A percentile compares a stretch with the other conserved stretches of the same genome.
These are phyloP conservation scores for Falcaria lacertinaria DNA, from an alignment of 2,888 invertebrate species.

Conservation along the genomic window DNA sequence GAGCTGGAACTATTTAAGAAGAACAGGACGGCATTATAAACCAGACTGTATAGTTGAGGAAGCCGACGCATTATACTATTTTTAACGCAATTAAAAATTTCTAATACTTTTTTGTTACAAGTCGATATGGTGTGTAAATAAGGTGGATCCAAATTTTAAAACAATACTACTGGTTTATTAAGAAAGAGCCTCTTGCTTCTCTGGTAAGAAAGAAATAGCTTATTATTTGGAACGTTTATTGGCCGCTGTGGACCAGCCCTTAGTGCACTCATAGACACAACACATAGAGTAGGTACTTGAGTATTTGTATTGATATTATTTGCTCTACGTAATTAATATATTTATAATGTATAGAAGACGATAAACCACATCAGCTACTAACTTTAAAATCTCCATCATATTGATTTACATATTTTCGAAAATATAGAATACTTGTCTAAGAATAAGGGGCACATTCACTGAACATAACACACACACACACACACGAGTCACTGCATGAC, in stretches of 20 bases:
- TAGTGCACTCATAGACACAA: not conserved
- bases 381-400: conserved; percentile 23
- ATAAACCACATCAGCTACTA: conserved; percentile 35
- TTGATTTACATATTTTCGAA: not conserved
- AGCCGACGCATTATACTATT: too few species aligned
- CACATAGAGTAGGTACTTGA: not conserved
- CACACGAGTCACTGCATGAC: conserved; percentile 57
- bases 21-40: too few species aligned
- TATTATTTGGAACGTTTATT: not conserved
- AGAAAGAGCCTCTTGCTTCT: too few species aligned
- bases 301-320: not conserved
- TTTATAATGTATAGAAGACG: conserved; percentile 15
- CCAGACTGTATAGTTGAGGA: too few species aligned
- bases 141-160: too few species aligned
- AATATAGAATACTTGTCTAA: conserved; percentile 30
- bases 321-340: not conserved
- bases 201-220: too few species aligned
- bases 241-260: not conserved
- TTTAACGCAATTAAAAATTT: too few species aligned
- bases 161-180: too few species aligned
- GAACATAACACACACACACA: conserved; percentile 56
- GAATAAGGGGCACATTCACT: conserved; percentile 64
- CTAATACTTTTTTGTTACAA: too few species aligned
- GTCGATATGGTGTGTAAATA: too few species aligned
- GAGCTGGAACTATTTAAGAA: too few species aligned